Base-by-base conservation (phyloP, 2,113 vertebrate genomes). In the Leptosomus discolor region DNA sequence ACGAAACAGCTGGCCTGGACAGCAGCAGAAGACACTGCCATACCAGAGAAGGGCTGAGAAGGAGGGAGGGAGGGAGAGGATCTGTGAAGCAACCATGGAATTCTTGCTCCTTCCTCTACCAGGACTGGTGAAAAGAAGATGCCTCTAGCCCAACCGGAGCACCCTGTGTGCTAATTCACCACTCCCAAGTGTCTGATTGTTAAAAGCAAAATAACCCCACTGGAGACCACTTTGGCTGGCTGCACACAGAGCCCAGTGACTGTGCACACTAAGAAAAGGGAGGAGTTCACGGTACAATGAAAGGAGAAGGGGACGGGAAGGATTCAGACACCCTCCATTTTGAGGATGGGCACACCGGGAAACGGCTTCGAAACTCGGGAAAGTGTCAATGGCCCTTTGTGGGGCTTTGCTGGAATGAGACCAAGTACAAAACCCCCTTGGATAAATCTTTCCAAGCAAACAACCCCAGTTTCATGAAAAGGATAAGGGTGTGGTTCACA, bases 281-380 rank as follows among this genome's bases (percentile, higher is more conserved):
- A 79, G 54, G 85, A 85, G 30, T 46, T 68, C 15, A 19, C 4
- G 45, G 80, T 48, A 50, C 26, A 57, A 48, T 11, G 51, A 75
- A 73, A 92, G 39, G 36, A 93, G 41, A 89, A 82, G 26, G 45
- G 24, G 34, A 45, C 6, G 43, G 85, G 6, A 73, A 67, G 51
- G 36, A 56, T 17, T 50, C 1, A 0, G 69, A 29, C 14, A 34
- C 23, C 21, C 54, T 83, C 54, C 26, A 12, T 51, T 65, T 13
- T 41, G 58, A 88, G 90, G 51, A 82, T 6, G 16, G 50, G 8
- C 58, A 46, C 1, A 61, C 2, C 0, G 0, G 45, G 63, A 83
- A 88, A 69, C 0, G 3, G 45, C 64, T 86, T 73, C 1, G 0
- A 7, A 23, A 48, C 37, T 34, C 1, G 0, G 50, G 37, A 15